These are phyloP conservation scores for Montipora capitata DNA, from an alignment of 92 coral and sea anemone genomes.

Conservation along the genomic window DNA sequence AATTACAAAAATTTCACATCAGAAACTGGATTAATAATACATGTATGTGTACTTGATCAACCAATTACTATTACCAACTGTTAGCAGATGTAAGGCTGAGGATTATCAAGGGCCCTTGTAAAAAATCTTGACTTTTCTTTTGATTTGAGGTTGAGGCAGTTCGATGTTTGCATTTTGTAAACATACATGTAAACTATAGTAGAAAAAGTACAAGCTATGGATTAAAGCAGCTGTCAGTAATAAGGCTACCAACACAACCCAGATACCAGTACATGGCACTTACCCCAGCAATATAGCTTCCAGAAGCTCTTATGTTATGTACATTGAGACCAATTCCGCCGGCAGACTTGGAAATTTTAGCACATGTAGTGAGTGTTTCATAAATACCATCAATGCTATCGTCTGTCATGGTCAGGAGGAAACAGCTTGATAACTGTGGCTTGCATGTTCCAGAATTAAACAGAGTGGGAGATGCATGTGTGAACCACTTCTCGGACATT, in stretches of 20 bases:
- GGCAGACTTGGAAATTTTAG: slow-evolving; percentile 93
- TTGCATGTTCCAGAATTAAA: slow-evolving; percentile 95
- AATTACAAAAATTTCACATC: too few relatives aligned
- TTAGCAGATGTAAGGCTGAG: too few relatives aligned
- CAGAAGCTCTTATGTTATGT: slow-evolving; percentile 92
- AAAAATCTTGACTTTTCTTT: too few relatives aligned
- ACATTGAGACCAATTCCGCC: slow-evolving; percentile 97
- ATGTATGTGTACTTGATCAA: too few relatives aligned
- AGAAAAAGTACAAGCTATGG: too few relatives aligned
- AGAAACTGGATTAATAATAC: too few relatives aligned
- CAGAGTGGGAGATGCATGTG: slow-evolving; percentile 97
- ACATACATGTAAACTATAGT: too few relatives aligned
- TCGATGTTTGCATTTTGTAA: too few relatives aligned
- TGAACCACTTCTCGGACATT: slow-evolving; percentile 96
- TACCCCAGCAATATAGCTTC: slow-evolving; percentile 99
- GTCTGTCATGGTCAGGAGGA: slow-evolving; percentile 87
- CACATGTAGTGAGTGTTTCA: slow-evolving; percentile 95
- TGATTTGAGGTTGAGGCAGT: too few relatives aligned
- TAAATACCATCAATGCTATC: slow-evolving; percentile 99
- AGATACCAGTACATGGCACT: too few relatives aligned
- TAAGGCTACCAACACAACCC: slow-evolving; percentile 2
- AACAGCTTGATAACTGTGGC: slow-evolving; percentile 98
- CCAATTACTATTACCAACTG: too few relatives aligned
- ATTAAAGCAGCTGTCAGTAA: neutral
- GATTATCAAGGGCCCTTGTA: too few relatives aligned